Percentiles rank a stretch among this genome's conserved stretches.
Conservation (phyloP, 2,888 invertebrate genomes). For the Nemotelus nigrinus region DNA sequence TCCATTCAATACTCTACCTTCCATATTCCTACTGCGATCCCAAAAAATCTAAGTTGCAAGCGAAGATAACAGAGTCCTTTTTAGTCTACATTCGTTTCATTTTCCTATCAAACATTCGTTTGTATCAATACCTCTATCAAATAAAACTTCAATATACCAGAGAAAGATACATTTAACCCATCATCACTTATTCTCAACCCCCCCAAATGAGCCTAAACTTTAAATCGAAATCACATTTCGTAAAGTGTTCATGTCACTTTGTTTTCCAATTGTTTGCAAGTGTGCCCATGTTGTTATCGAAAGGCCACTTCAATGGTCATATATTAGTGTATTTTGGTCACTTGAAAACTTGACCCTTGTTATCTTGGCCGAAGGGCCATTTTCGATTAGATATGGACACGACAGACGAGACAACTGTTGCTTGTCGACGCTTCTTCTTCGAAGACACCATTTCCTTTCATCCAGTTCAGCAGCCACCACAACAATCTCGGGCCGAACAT, state of each 20-base stretch:
- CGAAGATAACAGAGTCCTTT: too few relatives aligned
- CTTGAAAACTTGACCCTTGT: slow-evolving; percentile 40
- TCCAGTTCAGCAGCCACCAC: too few relatives aligned
- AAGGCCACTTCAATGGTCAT: slow-evolving; percentile 6
- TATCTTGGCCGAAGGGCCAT: slow-evolving; percentile 40
- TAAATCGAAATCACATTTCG: slow-evolving; percentile 17
- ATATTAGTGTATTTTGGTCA: slow-evolving; percentile 21
- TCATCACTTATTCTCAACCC: not conserved
- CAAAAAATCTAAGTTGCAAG: too few relatives aligned
- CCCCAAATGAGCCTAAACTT: not conserved
- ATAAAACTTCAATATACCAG: too few relatives aligned
- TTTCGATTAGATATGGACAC: slow-evolving; percentile 35
- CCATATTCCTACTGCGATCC: too few relatives aligned
- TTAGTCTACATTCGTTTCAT: too few relatives aligned
- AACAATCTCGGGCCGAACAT: too few relatives aligned
- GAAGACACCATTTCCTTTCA: not conserved
- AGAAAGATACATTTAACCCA: too few relatives aligned
- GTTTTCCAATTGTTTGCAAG: slow-evolving; percentile 23
- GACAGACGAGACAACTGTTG: slow-evolving; percentile 32
- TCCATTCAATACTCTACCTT: too few relatives aligned
- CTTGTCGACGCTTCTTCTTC: slow-evolving; percentile 20
- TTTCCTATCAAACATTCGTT: too few relatives aligned
- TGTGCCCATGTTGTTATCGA: not conserved
- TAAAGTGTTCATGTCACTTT: slow-evolving; percentile 39
- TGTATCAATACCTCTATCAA: too few relatives aligned